A percentile compares a stretch with the other conserved stretches of the same genome.
Conservation (phyloP, 2,888 invertebrate genomes). For the Metallyticus violacea region DNA sequence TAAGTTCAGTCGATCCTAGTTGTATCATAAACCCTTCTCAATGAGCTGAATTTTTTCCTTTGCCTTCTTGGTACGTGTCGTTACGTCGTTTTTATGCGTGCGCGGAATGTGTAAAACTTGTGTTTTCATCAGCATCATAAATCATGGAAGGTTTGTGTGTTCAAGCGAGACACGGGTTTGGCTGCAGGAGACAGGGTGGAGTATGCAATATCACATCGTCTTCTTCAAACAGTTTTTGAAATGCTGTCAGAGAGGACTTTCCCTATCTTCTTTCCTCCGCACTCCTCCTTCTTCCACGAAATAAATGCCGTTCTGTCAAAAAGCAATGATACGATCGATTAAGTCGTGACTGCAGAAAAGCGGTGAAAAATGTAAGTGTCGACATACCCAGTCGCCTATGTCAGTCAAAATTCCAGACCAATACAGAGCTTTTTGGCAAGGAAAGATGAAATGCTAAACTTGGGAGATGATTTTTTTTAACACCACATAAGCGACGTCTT, state of each 20-base stretch:
- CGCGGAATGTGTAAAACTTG: background rate
- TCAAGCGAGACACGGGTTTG: background rate
- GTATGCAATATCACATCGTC: background rate
- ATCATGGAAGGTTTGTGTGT: background rate
- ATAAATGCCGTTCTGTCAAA: background rate
- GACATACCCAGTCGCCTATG: background rate
- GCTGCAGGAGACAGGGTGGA: background rate
- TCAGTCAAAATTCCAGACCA: conserved; percentile 1
- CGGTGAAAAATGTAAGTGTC: conserved; percentile 11
- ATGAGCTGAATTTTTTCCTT: no score
- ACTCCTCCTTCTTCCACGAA: background rate
- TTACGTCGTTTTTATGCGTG: background rate
- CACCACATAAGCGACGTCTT: background rate
- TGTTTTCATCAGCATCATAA: background rate
- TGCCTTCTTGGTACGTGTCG: background rate
- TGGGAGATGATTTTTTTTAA: background rate
- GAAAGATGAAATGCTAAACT: background rate
- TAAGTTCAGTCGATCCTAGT: no score
- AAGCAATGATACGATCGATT: conserved; percentile 6
- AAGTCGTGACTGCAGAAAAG: conserved; percentile 4
- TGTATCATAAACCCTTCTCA: no score
- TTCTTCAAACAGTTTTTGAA: background rate
- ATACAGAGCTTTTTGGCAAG: background rate
- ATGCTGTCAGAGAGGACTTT: conserved; percentile 16
- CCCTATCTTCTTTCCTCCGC: background rate